Percentiles rank a stretch among this genome's conserved stretches.
Evolutionary conservation across 2,888 invertebrate species (phyloP).

Genomic region (Leucania comma): DNA sequence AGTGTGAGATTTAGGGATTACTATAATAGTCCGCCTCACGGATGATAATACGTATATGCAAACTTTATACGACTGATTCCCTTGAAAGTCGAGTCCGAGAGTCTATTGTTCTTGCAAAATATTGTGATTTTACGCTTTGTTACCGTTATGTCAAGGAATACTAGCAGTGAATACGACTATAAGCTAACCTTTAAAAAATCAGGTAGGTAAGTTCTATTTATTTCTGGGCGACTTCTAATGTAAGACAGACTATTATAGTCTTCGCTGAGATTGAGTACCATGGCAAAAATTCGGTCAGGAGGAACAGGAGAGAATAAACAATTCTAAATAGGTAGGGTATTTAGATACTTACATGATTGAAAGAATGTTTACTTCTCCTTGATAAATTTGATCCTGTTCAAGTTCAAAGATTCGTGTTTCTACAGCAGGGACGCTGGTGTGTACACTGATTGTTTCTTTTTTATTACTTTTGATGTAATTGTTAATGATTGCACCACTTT

Average conservation of each 20-base stretch:
- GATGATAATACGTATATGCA: too few relatives aligned
- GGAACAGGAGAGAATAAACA: not conserved
- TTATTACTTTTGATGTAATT: constrained; percentile 70
- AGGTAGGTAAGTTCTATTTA: too few relatives aligned
- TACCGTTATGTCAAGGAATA: too few relatives aligned
- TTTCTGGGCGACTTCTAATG: too few relatives aligned
- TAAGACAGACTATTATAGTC: not conserved
- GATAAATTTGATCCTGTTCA: constrained; percentile 82
- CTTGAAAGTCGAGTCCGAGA: too few relatives aligned
- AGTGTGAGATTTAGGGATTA: too few relatives aligned
- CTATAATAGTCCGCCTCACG: too few relatives aligned
- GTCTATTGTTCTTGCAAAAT: too few relatives aligned
- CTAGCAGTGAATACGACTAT: too few relatives aligned
- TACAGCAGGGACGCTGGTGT: constrained; percentile 80
- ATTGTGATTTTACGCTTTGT: too few relatives aligned
- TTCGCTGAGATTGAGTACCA: not conserved
- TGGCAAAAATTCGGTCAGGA: not conserved
- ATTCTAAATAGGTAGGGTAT: not conserved
- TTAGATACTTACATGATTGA: constrained; percentile 80
- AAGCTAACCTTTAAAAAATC: too few relatives aligned
- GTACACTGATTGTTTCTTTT: constrained; percentile 82
- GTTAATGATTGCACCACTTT: constrained; percentile 75
- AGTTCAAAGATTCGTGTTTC: constrained; percentile 76
- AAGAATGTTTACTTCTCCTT: constrained; percentile 84
- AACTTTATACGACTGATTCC: too few relatives aligned